Evolutionary conservation across 2,797 vertebrate species (phyloP), one percentile per base, ranked within the genome.

Genomic region (Scarus forsteni): DNA sequence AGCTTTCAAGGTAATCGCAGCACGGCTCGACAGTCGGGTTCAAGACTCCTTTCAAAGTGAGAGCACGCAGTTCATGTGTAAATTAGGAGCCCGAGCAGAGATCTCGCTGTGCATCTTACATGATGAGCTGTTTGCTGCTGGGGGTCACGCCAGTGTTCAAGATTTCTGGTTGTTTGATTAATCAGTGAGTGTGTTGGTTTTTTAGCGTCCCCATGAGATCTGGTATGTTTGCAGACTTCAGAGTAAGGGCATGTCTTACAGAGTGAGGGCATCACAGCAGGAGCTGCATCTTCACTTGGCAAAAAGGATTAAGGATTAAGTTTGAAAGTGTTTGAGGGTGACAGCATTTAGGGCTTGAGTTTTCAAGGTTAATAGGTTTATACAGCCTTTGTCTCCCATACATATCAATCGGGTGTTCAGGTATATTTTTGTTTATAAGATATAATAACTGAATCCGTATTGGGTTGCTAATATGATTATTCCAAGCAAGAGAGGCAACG

Each of bases 1-100:
- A 75, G 55, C 53, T 60, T 51, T 57, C 45, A 5, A 45, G 48
- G 44, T 66, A 75, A 79, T 81, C 39, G 13, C 48, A 14, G 52
- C 69, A 45, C 6, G 70, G 61, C 59, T 81, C 39, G 1, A 11
- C 3, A 6, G 62, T 59, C 56, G 18, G 5, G 51, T 27, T 72
- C 58, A 60, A 69, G 38, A 54, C 59, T 11, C 55, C 43, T 53
- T 54, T 8, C 11, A 53, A 49, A 61, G 54, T 11, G 40, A 63
- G 44, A 59, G 27, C 65, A 64, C 34, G 1, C 40, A 5, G 43
- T 55, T 65, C 51, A 58, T 42, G 50, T 78, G 72, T 64, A 12
- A 44, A 65, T 65, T 36, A 40, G 64, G 35, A 18, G 12, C 49
- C 35, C 40, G 43, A 11, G 43, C 49, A 27, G 35, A 52, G 58